Base-by-base conservation (phyloP, 2,888 invertebrate genomes). In the Formica aserva region DNA sequence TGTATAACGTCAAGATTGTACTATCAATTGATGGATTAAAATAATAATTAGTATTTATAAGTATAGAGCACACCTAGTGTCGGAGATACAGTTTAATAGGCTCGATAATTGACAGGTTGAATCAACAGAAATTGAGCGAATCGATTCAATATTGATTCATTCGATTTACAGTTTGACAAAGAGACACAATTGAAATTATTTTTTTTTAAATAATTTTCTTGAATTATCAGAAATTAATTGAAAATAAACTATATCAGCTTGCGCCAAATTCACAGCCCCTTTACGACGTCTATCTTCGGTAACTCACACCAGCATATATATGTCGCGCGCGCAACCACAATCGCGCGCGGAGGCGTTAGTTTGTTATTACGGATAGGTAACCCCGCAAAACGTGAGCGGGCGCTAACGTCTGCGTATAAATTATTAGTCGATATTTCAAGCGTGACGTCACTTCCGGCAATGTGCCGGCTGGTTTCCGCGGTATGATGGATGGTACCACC, bases 341-440 rank as follows among this genome's bases (percentile, higher is more conserved):
- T 82, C 83, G 82, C 82, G 78, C 82, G 66, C 55, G 85, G 74
- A 82, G 86, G 87, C 84, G 91, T 91, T 90, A 91, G 90, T 91
- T 92, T 89, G 89, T 92, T 91, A 92, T 90, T 87, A 90, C 89
- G 88, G 88, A 85, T 87, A 86, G 86, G 87, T 86, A 88, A 87
- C 74, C 82, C 91, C 83, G 91, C 88, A 90, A 92, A 92, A 92
- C 89, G 89, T 86, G 88, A 89, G 83, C 90, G 91, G 89, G 91
- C 90, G 91, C 92, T 87, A 93, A 93, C 92, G 92, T 94, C 93
- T 93, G 93, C 91, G 92, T 93, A 94, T 94, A 94, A 94, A 94
- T 94, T 94, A 94, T 94, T 94, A 94, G 93, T 93, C 94, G 94
- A 94, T 94, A 94, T 94, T 94, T 94, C 94, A 94, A 90, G 90